phyloP scores from a whole-genome alignment of 2,888 invertebrate species.

The Agriopis aurantiaria region DNA sequence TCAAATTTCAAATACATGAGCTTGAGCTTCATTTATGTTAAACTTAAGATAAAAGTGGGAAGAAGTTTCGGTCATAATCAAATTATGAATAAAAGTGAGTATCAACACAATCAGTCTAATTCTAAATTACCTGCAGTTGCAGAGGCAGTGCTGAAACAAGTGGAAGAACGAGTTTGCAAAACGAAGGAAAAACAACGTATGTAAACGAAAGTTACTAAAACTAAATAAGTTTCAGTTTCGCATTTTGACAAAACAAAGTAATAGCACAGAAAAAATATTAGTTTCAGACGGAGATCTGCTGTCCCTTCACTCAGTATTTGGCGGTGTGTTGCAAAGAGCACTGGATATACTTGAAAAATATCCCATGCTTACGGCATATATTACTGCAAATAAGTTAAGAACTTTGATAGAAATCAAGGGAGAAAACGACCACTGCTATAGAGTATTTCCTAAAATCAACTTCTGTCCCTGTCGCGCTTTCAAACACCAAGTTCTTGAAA shows the following conservation, averaged over 20 bases:
- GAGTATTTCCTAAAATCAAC: constrained; percentile 88
- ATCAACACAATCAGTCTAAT: not conserved
- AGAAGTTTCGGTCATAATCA: no score
- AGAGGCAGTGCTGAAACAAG: constrained; percentile 55
- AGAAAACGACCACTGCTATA: constrained; percentile 84
- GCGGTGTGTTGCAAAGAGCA: constrained; percentile 85
- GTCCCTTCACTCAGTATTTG: constrained; percentile 87
- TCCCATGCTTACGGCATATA: constrained; percentile 79
- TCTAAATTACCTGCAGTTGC: constrained; percentile 56
- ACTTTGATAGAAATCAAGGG: constrained; percentile 87
- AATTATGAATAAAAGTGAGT: constrained; percentile 48
- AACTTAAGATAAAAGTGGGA: no score
- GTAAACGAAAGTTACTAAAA: not conserved
- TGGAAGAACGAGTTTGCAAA: constrained; percentile 56
- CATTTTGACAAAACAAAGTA: not conserved
- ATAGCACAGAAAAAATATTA: constrained; percentile 50
- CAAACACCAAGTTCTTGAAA: constrained; percentile 84
- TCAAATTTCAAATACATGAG: no score
- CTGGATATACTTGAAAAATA: constrained; percentile 88
- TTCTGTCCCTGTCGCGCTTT: constrained; percentile 90
- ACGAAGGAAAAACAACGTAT: constrained; percentile 52
- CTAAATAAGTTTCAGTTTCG: not conserved
- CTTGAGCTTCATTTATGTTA: no score
- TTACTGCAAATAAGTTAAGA: constrained; percentile 68
- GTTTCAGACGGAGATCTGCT: constrained; percentile 87